Percentiles rank a stretch among this genome's conserved stretches.
phyloP scores from a whole-genome alignment of 2,113 vertebrate genomes.

The Crotalus viridis region DNA sequence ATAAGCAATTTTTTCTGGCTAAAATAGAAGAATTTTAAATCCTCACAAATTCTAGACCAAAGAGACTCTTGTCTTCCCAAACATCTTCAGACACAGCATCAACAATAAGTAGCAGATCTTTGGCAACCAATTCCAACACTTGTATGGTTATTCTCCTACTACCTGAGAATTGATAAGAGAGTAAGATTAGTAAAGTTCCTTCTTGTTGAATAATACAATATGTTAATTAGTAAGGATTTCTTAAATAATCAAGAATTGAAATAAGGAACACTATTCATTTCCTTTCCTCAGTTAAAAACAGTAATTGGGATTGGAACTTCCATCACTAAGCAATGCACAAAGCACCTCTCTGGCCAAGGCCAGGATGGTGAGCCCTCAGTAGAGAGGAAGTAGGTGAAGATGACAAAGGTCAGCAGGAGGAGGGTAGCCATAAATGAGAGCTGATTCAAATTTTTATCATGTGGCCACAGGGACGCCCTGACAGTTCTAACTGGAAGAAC shows the following conservation, averaged over 20 bases:
- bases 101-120: constrained; percentile 76
- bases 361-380: not conserved
- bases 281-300: not conserved
- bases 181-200: not conserved
- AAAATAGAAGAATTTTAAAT: constrained; percentile 9
- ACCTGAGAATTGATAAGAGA: constrained; percentile 66
- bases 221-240: not conserved
- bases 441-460: not conserved
- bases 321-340: not conserved
- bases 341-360: not conserved
- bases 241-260: constrained; percentile 18
- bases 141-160: constrained; percentile 75
- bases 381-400: not conserved
- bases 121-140: constrained; percentile 83
- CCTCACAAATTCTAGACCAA: constrained; percentile 88
- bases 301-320: not conserved
- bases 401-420: not conserved
- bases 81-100: constrained; percentile 82
- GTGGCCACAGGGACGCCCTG: not conserved
- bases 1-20: not conserved
- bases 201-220: not conserved
- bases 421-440: not conserved
- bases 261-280: not conserved
- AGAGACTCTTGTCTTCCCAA: constrained; percentile 89
- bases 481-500: not conserved